Conservation (phyloP, 1,140 invertebrate genomes). For the Marisa cornuarietis region DNA sequence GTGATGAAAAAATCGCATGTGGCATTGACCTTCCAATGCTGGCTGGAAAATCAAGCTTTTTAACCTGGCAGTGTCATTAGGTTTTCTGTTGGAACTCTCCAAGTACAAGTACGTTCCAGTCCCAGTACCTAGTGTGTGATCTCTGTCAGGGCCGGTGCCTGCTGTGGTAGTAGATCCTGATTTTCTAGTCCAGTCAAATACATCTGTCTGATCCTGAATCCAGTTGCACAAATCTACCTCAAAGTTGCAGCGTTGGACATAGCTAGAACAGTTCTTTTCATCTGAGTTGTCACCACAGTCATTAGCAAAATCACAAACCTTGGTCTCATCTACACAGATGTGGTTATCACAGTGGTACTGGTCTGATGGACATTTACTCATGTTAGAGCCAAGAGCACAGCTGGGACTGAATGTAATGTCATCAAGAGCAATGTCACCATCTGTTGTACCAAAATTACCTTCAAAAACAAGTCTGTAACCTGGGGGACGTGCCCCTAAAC, state of each 20-base stretch:
- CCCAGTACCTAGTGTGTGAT: constrained; percentile 76
- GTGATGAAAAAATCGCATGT: constrained; percentile 62
- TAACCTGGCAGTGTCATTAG: constrained; percentile 78
- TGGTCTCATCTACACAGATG: constrained; percentile 49
- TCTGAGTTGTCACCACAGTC: constrained; percentile 65
- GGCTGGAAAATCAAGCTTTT: constrained; percentile 57
- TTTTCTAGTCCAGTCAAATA: constrained; percentile 67
- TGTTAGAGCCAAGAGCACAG: constrained; percentile 45
- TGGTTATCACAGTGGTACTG: constrained; percentile 51
- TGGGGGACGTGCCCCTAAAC: constrained; percentile 32
- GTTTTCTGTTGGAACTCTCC: constrained; percentile 72
- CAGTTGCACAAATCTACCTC: constrained; percentile 54
- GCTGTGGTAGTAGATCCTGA: constrained; percentile 65
- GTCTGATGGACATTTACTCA: constrained; percentile 36
- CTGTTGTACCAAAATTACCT: constrained; percentile 67
- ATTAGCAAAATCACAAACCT: constrained; percentile 56
- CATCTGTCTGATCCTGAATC: constrained; percentile 46
- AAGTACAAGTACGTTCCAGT: constrained; percentile 82
- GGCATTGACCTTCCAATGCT: constrained; percentile 58
- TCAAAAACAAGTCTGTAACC: constrained; percentile 51
- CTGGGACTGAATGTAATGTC: constrained; percentile 73
- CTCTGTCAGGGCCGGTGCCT: constrained; percentile 77
- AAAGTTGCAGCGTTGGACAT: constrained; percentile 63
- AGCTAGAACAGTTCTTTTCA: constrained; percentile 48
- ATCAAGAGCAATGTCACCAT: constrained; percentile 81